Evolutionary conservation across 1,140 invertebrate genomes (phyloP).

Genomic region (Aleiodes sp.): DNA sequence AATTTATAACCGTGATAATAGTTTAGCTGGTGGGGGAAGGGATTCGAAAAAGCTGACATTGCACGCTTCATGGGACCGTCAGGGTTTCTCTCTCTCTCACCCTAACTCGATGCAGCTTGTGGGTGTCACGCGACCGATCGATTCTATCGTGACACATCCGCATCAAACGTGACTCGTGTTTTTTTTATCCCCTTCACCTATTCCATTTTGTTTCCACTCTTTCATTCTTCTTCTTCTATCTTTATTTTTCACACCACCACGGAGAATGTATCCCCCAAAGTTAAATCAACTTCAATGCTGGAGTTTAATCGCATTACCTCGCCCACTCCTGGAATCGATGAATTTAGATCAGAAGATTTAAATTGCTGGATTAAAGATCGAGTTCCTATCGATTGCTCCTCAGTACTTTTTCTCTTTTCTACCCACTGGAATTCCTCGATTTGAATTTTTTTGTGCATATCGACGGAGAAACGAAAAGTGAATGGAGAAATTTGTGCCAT

Average conservation of each 20-base stretch:
- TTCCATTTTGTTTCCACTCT: not conserved
- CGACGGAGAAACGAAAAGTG: not conserved
- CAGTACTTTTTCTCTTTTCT: not conserved
- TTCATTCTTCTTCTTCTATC: not conserved
- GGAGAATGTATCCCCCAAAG: not conserved
- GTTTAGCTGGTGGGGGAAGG: not conserved
- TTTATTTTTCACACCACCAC: not conserved
- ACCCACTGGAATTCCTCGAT: not conserved
- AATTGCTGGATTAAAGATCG: constrained; percentile 7
- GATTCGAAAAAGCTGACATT: constrained; percentile 41
- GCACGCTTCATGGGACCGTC: constrained; percentile 34
- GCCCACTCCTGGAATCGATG: constrained; percentile 15
- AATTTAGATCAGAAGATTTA: constrained; percentile 24
- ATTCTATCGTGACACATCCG: constrained; percentile 21
- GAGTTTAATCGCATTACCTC: constrained; percentile 22
- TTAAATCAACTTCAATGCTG: constrained; percentile 14
- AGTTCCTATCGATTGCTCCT: not conserved
- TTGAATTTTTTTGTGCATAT: not conserved
- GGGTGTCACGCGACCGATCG: constrained; percentile 21
- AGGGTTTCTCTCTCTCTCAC: constrained; percentile 3
- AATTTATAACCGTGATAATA: constrained; percentile 18
- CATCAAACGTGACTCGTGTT: constrained; percentile 13
- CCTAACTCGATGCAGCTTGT: not conserved
- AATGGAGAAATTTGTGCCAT: too few species aligned
- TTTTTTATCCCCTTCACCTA: not conserved